Base-by-base conservation (phyloP, 2,113 vertebrate species). In the Cricetomys ansorgei region DNA sequence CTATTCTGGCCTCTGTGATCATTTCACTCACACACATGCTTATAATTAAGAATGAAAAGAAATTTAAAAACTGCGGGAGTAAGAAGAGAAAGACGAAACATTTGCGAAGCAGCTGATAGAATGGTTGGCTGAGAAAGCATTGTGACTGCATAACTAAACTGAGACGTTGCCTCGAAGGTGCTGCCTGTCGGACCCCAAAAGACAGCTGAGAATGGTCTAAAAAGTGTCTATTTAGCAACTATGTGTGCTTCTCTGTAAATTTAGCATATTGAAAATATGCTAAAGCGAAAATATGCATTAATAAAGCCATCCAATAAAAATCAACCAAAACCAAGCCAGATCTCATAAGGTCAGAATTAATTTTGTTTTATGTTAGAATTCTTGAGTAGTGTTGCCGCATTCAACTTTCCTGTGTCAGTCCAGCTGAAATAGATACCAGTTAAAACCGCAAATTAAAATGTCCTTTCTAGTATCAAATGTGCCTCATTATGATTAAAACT, bases 401-500 rank as follows among this genome's bases (percentile, higher is more conserved):
- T 76, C 45, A 65, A 64, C 91, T 76, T 86, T 55, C 55, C 69
- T 55, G 59, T 53, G 43, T 27, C 25, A 94, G 85, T 76, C 5
- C 67, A 50, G 40, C 48, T 67, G 64, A 55, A 87, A 55, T 72
- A 79, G 37, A 45, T 67, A 25, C 10, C 55, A 79, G 37, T 27
- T 76, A 40, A 79, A 89, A 27, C 34, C 89, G 31, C 55, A 90
- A 89, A 50, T 90, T 50, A 79, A 86, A 50, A 16, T 62, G 15
- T 59, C 40, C 87, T 94, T 77, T 94, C 43, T 53, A 92, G 53
- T 73, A 90, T 92, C 19, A 59, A 90, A 67, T 6, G 79, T 62
- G 55, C n/a, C 93, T 95, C 37, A 79, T 94, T 83, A 92, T 19
- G 8, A 87, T 48, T 92, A 89, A 90, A 72, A 16, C 83, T 34